These are phyloP conservation scores for Aplysina aerophoba DNA, from an alignment of 37 sponge, comb jelly and placozoan genomes.

Conservation along the genomic window DNA sequence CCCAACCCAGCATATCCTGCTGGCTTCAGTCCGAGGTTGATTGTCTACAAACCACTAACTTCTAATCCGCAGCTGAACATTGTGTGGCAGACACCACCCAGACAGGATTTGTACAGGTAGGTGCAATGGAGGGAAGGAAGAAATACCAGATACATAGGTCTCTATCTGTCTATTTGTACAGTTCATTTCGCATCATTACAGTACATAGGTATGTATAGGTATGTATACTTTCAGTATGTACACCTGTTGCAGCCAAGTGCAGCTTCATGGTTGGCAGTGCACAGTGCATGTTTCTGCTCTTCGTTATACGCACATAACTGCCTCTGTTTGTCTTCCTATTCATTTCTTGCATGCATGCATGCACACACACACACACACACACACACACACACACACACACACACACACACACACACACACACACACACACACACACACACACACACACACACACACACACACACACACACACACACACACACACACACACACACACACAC, in stretches of 20 bases:
- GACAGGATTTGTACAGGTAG: too few relatives aligned
- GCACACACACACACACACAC: slow-evolving; percentile 15
- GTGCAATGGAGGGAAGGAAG: too few relatives aligned
- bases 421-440: not conserved
- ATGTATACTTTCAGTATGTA: too few relatives aligned
- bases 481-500: slow-evolving; percentile 15
- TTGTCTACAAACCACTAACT: slow-evolving; percentile 56
- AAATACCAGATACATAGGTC: too few relatives aligned
- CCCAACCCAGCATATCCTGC: slow-evolving; percentile 47
- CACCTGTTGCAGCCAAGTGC: too few relatives aligned
- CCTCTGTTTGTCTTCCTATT: not conserved
- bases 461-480: slow-evolving; percentile 20
- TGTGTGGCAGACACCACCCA: slow-evolving; percentile 57
- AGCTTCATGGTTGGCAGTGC: too few relatives aligned
- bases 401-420: slow-evolving; percentile 18
- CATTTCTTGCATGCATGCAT: not conserved
- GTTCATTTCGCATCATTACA: too few relatives aligned
- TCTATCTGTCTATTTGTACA: too few relatives aligned
- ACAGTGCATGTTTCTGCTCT: too few relatives aligned
- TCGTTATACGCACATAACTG: too few relatives aligned
- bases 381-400: slow-evolving; percentile 19
- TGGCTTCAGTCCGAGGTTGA: slow-evolving; percentile 36
- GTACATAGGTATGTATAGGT: too few relatives aligned
- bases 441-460: slow-evolving; percentile 24
- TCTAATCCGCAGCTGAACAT: slow-evolving; percentile 29